A percentile compares a stretch with the other conserved stretches of the same genome.
Conservation (phyloP, 2,113 vertebrate species). For the Delphinapterus leucas region DNA sequence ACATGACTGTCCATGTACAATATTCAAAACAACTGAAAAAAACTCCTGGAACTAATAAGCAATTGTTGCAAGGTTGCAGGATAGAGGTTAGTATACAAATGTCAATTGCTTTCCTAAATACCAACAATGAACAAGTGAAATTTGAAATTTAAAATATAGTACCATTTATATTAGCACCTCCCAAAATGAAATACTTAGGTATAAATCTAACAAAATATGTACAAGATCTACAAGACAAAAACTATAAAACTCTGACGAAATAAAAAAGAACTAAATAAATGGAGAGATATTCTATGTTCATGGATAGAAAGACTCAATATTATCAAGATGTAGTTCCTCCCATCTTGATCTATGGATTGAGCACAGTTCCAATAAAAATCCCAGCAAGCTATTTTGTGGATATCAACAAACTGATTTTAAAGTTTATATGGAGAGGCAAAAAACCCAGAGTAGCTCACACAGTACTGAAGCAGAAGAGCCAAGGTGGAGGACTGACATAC, state of each 20-base stretch:
- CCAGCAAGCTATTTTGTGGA: neutral
- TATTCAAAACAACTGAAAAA: neutral
- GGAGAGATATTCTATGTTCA: neutral
- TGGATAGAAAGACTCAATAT: neutral
- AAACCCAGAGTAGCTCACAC: neutral
- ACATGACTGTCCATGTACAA: neutral
- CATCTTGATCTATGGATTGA: neutral
- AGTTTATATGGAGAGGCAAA: neutral
- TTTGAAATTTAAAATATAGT: neutral
- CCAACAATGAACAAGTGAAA: neutral
- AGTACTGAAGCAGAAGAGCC: neutral
- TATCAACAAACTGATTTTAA: neutral
- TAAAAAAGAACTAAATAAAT: neutral
- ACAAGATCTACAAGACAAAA: neutral
- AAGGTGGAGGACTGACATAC: neutral
- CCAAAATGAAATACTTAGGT: neutral
- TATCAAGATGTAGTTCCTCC: neutral
- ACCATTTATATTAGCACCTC: neutral
- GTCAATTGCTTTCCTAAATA: neutral
- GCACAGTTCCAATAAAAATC: neutral
- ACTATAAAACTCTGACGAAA: neutral
- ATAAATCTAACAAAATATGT: neutral
- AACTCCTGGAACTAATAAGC: neutral
- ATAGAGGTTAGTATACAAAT: neutral
- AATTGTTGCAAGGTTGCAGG: neutral